Percentiles rank a stretch among this genome's conserved stretches.
Evolutionary conservation across 2,888 invertebrate genomes (phyloP).

Genomic region (Amiota communis): DNA sequence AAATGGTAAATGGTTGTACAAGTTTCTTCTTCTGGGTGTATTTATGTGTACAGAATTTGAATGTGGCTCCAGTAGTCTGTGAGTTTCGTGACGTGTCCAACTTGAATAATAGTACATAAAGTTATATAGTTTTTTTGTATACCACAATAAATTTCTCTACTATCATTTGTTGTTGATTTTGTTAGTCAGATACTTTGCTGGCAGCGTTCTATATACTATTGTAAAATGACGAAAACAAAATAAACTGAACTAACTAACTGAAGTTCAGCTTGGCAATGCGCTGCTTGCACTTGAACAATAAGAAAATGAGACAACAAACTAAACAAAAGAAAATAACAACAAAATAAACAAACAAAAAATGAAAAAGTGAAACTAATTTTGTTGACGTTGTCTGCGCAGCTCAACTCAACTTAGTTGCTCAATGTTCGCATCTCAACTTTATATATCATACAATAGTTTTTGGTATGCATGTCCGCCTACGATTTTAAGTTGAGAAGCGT

Average conservation of each 20-base stretch:
- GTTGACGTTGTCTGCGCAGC: background rate
- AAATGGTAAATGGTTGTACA: no score
- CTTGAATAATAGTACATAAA: constrained; percentile 21
- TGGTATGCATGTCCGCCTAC: constrained; percentile 49
- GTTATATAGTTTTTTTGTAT: no score
- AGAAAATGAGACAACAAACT: constrained; percentile 24
- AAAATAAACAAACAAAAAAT: constrained; percentile 25
- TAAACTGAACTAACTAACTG: no score
- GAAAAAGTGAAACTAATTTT: background rate
- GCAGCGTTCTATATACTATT: constrained; percentile 49
- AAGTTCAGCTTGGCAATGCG: no score
- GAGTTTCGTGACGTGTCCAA: constrained; percentile 45
- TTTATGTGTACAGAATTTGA: no score
- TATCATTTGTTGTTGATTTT: constrained; percentile 25
- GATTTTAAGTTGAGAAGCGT: constrained; percentile 7
- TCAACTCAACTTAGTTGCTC: constrained; percentile 46
- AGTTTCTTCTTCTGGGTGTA: no score
- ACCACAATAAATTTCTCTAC: no score
- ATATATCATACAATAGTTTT: no score
- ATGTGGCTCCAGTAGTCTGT: constrained; percentile 50
- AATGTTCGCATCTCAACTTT: constrained; percentile 43
- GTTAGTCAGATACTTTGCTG: constrained; percentile 33
- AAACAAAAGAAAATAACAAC: background rate
- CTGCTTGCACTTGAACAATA: constrained; percentile 37
- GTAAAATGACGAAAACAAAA: constrained; percentile 52